Evolutionary conservation across 2,113 vertebrate species (phyloP).

Genomic region (Felis chaus): DNA sequence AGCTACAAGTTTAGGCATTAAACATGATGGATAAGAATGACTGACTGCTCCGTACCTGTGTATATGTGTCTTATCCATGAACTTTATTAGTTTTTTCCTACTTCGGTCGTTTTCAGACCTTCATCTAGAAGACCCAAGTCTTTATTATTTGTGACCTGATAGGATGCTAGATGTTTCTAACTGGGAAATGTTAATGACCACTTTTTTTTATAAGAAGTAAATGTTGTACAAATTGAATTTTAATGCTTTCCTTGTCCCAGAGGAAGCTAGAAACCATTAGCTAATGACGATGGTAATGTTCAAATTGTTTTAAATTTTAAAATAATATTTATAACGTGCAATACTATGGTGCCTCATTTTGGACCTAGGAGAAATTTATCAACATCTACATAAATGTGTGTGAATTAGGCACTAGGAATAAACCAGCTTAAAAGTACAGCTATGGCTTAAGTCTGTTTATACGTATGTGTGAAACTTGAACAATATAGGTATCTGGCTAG

Average conservation of each 20-base stretch:
- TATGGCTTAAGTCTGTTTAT: constrained; percentile 61
- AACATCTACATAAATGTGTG: constrained; percentile 52
- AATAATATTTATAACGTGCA: constrained; percentile 81
- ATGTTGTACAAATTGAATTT: constrained; percentile 93
- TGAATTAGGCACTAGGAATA: constrained; percentile 62
- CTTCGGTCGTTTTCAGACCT: constrained; percentile 52
- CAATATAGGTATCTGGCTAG: neutral
- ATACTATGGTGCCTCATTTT: constrained; percentile 53
- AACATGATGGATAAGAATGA: neutral
- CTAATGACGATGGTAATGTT: constrained; percentile 88
- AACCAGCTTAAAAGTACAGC: constrained; percentile 37
- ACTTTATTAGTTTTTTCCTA: constrained; percentile 13
- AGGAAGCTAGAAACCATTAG: constrained; percentile 92
- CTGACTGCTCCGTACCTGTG: neutral
- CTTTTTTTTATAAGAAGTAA: constrained; percentile 88
- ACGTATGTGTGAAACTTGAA: constrained; percentile 53
- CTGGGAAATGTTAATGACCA: constrained; percentile 85
- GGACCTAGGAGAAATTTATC: constrained; percentile 53
- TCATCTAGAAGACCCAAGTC: constrained; percentile 61
- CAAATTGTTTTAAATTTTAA: constrained; percentile 83
- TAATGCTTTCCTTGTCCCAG: constrained; percentile 90
- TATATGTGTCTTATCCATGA: rapidly evolving
- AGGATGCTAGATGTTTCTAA: constrained; percentile 81
- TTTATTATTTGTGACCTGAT: constrained; percentile 84
- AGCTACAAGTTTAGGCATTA: neutral